Percentiles rank a stretch among this genome's conserved stretches.
Conservation (phyloP, 2,888 invertebrate species). For the Drosophila melanosoma region DNA sequence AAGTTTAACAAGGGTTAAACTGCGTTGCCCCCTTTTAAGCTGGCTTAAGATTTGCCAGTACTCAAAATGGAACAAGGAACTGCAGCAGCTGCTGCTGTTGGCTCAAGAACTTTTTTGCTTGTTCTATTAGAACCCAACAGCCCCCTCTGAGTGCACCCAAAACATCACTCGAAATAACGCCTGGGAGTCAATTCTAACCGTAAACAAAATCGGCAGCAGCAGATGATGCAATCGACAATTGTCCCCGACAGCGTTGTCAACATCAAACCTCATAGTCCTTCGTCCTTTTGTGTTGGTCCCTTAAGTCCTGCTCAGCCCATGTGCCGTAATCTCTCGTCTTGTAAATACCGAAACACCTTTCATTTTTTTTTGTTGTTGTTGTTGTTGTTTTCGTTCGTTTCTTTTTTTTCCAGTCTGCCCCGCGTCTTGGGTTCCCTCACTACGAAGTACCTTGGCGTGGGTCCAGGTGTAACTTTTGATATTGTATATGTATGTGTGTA, state of each 20-base stretch:
- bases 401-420: background rate
- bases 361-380: conserved; percentile 19
- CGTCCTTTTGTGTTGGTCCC: conserved; percentile 46
- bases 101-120: conserved; percentile 25
- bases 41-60: conserved; percentile 43
- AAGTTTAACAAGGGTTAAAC: conserved; percentile 78
- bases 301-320: conserved; percentile 41
- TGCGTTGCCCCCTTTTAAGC: conserved; percentile 60
- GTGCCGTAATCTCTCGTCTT: conserved; percentile 51
- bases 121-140: background rate
- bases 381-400: background rate
- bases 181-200: conserved; percentile 42
- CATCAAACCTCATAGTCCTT: conserved; percentile 30
- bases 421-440: conserved; percentile 13
- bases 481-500: conserved; percentile 10
- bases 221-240: conserved; percentile 53
- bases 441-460: conserved; percentile 62
- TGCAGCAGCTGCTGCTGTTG: conserved; percentile 37
- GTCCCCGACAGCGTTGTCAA: conserved; percentile 36
- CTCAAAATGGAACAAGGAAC: background rate
- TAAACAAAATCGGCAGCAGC: conserved; percentile 13
- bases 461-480: conserved; percentile 75
- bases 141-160: conserved; percentile 54
- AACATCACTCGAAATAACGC: conserved; percentile 60
- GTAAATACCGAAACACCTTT: conserved; percentile 5